phyloP scores from a whole-genome alignment of 2,888 invertebrate genomes.

The Mechanitis messenoides region DNA sequence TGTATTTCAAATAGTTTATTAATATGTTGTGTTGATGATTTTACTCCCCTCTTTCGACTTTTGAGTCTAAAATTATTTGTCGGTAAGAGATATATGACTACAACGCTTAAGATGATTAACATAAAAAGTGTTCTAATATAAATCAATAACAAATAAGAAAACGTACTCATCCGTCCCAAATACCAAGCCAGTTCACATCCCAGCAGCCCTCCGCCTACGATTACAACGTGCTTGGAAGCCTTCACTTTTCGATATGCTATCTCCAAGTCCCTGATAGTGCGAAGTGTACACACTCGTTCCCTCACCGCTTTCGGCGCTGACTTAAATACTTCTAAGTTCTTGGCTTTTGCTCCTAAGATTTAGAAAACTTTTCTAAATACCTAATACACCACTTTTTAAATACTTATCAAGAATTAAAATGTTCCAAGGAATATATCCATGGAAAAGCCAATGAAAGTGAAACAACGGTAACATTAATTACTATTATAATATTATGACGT shows the following conservation, averaged over 20 bases:
- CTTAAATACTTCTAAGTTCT: constrained; percentile 47
- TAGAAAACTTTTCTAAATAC: background rate
- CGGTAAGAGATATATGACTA: no score
- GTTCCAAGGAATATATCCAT: background rate
- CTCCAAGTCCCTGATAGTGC: constrained; percentile 60
- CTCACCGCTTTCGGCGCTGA: constrained; percentile 55
- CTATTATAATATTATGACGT: no score
- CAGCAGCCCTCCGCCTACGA: constrained; percentile 57
- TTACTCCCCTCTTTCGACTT: no score
- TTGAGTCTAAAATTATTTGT: no score
- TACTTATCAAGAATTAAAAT: no score
- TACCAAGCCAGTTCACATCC: constrained; percentile 63
- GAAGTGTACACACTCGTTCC: constrained; percentile 44
- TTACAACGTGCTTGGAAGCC: constrained; percentile 48
- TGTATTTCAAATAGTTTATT: no score
- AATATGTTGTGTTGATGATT: background rate
- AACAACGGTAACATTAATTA: no score
- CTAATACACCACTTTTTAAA: no score
- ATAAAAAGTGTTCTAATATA: background rate
- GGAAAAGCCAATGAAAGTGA: background rate
- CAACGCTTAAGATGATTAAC: no score
- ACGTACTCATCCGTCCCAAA: constrained; percentile 55
- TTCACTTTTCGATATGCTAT: constrained; percentile 53
- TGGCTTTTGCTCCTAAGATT: constrained; percentile 50
- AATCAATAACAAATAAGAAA: background rate